phyloP scores from a whole-genome alignment of 2,113 vertebrate species.

The Cnemophilus loriae region DNA sequence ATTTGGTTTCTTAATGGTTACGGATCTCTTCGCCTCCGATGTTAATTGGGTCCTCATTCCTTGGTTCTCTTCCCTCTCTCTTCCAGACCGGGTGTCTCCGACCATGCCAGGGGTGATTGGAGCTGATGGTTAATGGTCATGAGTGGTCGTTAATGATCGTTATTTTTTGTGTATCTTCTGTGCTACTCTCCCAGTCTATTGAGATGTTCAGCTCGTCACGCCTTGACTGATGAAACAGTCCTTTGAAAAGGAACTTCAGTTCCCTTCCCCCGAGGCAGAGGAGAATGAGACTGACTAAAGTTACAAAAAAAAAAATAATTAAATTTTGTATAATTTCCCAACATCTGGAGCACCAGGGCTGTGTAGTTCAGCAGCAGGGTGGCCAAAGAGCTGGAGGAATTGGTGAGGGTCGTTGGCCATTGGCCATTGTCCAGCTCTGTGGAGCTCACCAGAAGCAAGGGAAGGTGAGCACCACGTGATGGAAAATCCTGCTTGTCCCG shows the following conservation, averaged over 20 bases:
- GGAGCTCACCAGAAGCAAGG: background rate
- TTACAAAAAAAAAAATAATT: background rate
- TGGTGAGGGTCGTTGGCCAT: accelerated
- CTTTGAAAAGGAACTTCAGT: background rate
- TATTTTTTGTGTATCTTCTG: background rate
- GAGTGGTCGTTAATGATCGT: no score
- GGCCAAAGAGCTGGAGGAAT: background rate
- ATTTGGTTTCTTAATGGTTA: background rate
- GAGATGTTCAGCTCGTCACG: background rate
- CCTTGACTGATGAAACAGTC: background rate
- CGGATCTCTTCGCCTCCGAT: accelerated
- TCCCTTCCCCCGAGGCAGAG: background rate
- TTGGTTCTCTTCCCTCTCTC: background rate
- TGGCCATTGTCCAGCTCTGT: background rate
- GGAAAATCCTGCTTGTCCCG: background rate
- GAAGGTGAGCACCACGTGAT: accelerated
- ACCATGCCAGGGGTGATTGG: background rate
- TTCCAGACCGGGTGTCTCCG: background rate
- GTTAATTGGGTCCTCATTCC: background rate
- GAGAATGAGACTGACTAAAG: background rate
- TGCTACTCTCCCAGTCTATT: background rate
- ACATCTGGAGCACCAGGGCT: background rate
- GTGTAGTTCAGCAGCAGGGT: background rate
- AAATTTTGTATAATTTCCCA: background rate
- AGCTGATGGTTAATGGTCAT: background rate